These are phyloP conservation scores for Melinopterus prodromus DNA, from an alignment of 2,888 invertebrate species.

Conservation along the genomic window DNA sequence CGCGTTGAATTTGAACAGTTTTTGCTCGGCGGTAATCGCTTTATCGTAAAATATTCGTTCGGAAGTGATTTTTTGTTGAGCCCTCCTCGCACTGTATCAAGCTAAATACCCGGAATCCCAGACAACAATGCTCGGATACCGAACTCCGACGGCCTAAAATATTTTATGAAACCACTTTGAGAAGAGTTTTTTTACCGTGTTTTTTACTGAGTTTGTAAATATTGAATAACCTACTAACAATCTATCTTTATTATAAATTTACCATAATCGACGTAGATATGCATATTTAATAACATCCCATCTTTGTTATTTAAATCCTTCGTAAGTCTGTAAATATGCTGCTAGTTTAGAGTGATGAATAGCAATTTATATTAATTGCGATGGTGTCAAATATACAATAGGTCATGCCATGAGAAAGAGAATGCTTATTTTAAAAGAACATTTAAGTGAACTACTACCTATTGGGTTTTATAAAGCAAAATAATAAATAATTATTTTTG, in stretches of 20 bases:
- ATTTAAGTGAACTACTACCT: too few species aligned
- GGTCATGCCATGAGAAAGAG: background rate
- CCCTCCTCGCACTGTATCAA: constrained; percentile 4
- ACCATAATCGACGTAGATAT: too few species aligned
- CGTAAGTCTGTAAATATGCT: too few species aligned
- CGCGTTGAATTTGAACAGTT: constrained; percentile 16
- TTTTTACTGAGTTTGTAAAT: background rate
- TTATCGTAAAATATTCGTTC: constrained; percentile 22
- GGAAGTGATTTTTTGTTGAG: constrained; percentile 18
- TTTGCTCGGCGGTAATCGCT: constrained; percentile 13
- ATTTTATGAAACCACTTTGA: background rate
- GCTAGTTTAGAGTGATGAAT: too few species aligned
- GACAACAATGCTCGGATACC: background rate
- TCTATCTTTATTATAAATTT: background rate
- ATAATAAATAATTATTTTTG: too few species aligned
- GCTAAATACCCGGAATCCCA: constrained; percentile 15
- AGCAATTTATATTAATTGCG: background rate
- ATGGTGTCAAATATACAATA: background rate
- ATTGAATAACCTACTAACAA: background rate
- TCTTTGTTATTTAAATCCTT: too few species aligned
- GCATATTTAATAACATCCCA: too few species aligned
- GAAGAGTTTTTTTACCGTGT: background rate
- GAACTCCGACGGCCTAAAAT: background rate
- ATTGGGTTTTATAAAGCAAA: too few species aligned
- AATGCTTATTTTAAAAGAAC: background rate